Conservation (phyloP, 64 coral and sea anemone species). For the Dendronephthya gigantea region DNA sequence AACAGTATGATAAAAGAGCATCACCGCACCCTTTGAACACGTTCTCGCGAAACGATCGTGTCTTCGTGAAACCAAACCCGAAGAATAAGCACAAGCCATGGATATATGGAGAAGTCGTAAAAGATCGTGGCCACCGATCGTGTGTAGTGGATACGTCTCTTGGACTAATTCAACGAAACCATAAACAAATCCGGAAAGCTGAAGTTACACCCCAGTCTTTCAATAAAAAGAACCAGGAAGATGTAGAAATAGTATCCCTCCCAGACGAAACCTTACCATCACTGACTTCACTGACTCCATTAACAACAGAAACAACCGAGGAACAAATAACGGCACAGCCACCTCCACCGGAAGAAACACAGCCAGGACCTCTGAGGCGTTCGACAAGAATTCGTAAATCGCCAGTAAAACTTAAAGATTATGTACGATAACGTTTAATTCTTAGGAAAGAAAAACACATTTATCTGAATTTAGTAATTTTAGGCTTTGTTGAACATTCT, state of each 20-base stretch:
- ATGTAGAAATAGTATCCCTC: slow-evolving; percentile 28
- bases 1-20: neutral
- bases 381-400: neutral
- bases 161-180: slow-evolving; percentile 32
- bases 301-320: neutral
- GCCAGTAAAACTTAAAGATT: neutral
- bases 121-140: slow-evolving; percentile 26
- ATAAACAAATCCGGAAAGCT: slow-evolving; percentile 34
- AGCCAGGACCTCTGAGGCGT: neutral
- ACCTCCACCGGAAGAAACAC: neutral
- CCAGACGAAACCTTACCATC: neutral
- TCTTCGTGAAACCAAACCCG: slow-evolving; percentile 33
- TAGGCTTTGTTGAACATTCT: too few relatives aligned
- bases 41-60: neutral
- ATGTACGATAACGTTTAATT: neutral
- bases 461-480: neutral
- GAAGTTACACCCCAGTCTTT: neutral
- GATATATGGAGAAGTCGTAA: slow-evolving; percentile 45
- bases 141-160: slow-evolving; percentile 23
- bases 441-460: neutral
- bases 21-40: slow-evolving; percentile 7
- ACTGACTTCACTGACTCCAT: neutral
- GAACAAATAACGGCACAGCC: neutral
- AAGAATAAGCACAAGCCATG: slow-evolving; percentile 27
- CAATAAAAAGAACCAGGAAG: slow-evolving; percentile 19